Conservation (phyloP, 1,140 invertebrate genomes). For the honey bee (Apis mellifera) region DNA sequence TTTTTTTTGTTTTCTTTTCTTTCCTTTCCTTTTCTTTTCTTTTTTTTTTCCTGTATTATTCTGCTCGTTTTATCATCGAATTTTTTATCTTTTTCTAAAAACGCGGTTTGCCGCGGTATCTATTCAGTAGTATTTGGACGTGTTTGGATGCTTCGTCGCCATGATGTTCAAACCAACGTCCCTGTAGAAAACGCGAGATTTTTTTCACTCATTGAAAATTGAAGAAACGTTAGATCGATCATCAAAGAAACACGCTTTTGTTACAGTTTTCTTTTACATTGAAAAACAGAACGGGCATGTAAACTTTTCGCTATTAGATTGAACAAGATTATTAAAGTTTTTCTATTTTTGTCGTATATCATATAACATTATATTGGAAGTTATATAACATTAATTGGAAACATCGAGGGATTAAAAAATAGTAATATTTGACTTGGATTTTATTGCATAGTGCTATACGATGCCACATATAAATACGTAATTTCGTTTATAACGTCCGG, state of each 20-base stretch:
- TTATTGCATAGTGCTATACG: constrained; percentile 52
- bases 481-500: background rate
- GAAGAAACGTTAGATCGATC: background rate
- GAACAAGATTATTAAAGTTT: too few species aligned
- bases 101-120: background rate
- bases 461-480: constrained; percentile 37
- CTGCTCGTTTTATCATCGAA: constrained; percentile 3
- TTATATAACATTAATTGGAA: background rate
- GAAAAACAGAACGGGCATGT: too few species aligned
- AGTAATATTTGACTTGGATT: constrained; percentile 41
- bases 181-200: background rate
- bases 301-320: too few species aligned
- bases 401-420: background rate
- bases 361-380: too few species aligned
- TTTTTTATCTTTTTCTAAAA: constrained; percentile 21
- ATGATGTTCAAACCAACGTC: background rate
- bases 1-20: background rate
- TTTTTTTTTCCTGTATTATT: background rate
- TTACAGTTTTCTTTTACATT: too few species aligned
- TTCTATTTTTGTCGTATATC: too few species aligned
- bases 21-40: too few species aligned
- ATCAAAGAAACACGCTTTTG: background rate
- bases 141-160: constrained; percentile 3
- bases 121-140: background rate
- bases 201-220: background rate